Evolutionary conservation across 2,113 vertebrate genomes (phyloP), one percentile per base, ranked within the genome.

Genomic region (Hydrolagus affinis): DNA sequence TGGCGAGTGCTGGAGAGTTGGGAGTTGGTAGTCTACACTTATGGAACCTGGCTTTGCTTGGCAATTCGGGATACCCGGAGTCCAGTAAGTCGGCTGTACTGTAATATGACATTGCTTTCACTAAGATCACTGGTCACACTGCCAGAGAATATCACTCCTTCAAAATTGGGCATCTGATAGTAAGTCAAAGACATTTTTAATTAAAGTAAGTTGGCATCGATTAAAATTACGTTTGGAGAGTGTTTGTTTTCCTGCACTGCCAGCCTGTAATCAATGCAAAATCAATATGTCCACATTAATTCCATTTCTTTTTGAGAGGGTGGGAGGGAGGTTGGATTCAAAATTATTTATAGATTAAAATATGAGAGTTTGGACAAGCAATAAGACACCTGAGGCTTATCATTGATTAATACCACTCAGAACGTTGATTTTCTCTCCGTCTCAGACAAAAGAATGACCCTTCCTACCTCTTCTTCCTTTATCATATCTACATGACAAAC

Each of bases 311-410:
- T 30, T 68, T 66, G 44, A 44, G 44, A 44, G 44, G 44, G 44
- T 44, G 44, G 44, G 44, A 44, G 44, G 25, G 60, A 19, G 25
- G 66, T 83, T 83, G 15, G 44, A 75, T 56, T 75, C 32, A 56
- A 75, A 75, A 10, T 8, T 75, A 83, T 66, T 83, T 30, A 83
- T 21, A 83, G 32, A 83, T 66, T 83, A 62, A 25, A 83, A 32
- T 68, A 30, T 83, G 28, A 66, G 60, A 11, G 28, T 66, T 28
- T 83, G 10, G 14, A 83, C 19, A 19, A 66, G 66, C 15, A 66
- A 17, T 59, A 30, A 83, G 11, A 28, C 15, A 83, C 1, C 44
- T 44, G 44, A 44, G 44, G 44, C 44, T 44, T 44, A 44, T 44
- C 6, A 44, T 44, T 3, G 44, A 44, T 44, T 44, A 44, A 6